Evolutionary conservation across 2,888 invertebrate genomes (phyloP).

Genomic region (Tromatobia lineatoria): DNA sequence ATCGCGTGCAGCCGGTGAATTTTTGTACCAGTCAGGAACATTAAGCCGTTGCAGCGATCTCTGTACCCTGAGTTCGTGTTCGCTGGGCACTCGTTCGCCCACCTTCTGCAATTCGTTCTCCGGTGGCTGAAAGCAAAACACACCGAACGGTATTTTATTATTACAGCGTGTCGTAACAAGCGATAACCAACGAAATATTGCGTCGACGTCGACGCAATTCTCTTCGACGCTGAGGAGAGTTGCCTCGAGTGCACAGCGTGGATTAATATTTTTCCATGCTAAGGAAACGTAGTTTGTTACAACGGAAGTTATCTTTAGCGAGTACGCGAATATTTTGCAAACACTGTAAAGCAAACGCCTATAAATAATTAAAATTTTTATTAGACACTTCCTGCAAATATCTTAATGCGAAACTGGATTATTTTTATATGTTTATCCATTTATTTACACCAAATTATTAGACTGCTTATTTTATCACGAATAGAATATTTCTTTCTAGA

Average conservation of each 20-base stretch:
- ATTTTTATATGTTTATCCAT: not conserved
- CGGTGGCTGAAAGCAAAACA: slow-evolving; percentile 90
- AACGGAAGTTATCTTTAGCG: slow-evolving; percentile 8
- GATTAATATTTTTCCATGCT: slow-evolving; percentile 25
- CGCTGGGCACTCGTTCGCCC: slow-evolving; percentile 93
- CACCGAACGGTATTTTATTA: not conserved
- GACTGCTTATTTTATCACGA: too few relatives aligned
- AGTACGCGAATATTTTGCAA: slow-evolving; percentile 22
- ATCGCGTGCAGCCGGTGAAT: slow-evolving; percentile 91
- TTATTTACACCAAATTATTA: too few relatives aligned
- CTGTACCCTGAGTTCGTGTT: slow-evolving; percentile 97
- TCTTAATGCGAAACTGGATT: not conserved
- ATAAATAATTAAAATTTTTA: slow-evolving; percentile 11
- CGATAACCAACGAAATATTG: not conserved
- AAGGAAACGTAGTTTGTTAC: not conserved
- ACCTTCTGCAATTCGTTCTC: slow-evolving; percentile 97
- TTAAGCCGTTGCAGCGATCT: slow-evolving; percentile 97
- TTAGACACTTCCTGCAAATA: not conserved
- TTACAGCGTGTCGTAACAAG: not conserved
- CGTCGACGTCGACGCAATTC: not conserved
- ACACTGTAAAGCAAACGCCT: not conserved
- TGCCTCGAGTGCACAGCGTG: slow-evolving; percentile 19
- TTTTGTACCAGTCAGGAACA: slow-evolving; percentile 97
- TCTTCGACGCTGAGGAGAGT: not conserved
- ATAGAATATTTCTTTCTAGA: too few relatives aligned